phyloP scores from a whole-genome alignment of 2,113 vertebrate genomes.

The Charadrius vociferus region DNA sequence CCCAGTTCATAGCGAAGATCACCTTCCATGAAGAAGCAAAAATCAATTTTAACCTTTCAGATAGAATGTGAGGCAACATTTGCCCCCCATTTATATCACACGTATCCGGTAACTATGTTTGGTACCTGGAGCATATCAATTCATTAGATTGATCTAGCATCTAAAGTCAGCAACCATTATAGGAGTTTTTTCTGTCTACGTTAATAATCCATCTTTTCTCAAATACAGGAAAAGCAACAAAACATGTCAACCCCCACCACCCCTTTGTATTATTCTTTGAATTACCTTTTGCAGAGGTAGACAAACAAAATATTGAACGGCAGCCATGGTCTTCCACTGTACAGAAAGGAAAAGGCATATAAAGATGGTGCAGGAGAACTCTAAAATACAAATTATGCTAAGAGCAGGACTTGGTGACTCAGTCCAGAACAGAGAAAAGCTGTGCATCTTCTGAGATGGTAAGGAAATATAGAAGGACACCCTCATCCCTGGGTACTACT shows the following conservation, averaged over 20 bases:
- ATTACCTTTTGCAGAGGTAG: neutral
- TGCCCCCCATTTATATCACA: neutral
- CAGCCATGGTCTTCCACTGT: neutral
- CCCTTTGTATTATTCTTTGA: neutral
- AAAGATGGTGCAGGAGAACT: neutral
- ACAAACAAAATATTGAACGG: neutral
- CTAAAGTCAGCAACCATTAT: neutral
- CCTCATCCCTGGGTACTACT: neutral
- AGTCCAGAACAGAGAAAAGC: neutral
- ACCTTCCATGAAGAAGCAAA: neutral
- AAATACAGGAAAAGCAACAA: neutral
- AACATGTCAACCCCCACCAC: rapidly evolving
- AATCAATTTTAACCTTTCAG: neutral
- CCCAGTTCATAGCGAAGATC: neutral
- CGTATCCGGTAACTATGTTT: neutral
- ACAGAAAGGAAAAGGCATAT: neutral
- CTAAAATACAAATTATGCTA: neutral
- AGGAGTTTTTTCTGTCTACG: neutral
- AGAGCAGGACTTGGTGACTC: neutral
- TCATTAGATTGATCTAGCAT: neutral
- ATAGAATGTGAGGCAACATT: neutral
- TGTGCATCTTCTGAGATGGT: neutral
- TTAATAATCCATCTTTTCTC: neutral
- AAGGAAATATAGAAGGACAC: neutral
- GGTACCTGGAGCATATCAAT: neutral